Percentiles rank a stretch among this genome's conserved stretches.
Evolutionary conservation across 1,140 invertebrate species (phyloP).

Genomic region (Carposina sasakii): DNA sequence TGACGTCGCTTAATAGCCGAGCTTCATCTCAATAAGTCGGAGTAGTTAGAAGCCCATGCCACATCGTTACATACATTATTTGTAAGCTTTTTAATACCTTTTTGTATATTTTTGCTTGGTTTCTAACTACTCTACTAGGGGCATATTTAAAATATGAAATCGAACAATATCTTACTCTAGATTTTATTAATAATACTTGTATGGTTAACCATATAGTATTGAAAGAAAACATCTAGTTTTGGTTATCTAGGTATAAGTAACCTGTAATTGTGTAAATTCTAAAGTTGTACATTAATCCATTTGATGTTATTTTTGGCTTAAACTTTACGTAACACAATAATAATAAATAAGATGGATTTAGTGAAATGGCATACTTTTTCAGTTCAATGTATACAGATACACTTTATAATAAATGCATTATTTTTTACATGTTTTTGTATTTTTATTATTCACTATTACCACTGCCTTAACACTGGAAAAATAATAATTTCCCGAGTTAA

Average conservation of each 20-base stretch:
- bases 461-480: too few species aligned
- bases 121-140: too few species aligned
- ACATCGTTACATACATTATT: too few species aligned
- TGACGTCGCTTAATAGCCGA: constrained; percentile 81
- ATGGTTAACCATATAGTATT: too few species aligned
- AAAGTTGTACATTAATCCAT: constrained; percentile 30
- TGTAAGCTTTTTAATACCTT: too few species aligned
- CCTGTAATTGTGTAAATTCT: constrained; percentile 34
- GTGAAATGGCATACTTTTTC: constrained; percentile 41
- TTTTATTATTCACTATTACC: too few species aligned
- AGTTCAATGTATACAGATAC: constrained; percentile 66
- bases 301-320: constrained; percentile 44
- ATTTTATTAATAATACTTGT: constrained; percentile 10
- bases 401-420: constrained; percentile 69
- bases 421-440: constrained; percentile 38
- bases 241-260: constrained; percentile 67
- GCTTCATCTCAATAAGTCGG: too few species aligned
- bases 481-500: too few species aligned
- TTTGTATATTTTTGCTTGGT: too few species aligned
- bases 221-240: too few species aligned
- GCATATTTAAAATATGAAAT: too few species aligned
- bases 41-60: too few species aligned
- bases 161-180: constrained; percentile 23
- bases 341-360: constrained; percentile 41
- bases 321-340: constrained; percentile 22